Conservation (phyloP, 1,140 invertebrate genomes). For the Nasonia longicornis region DNA sequence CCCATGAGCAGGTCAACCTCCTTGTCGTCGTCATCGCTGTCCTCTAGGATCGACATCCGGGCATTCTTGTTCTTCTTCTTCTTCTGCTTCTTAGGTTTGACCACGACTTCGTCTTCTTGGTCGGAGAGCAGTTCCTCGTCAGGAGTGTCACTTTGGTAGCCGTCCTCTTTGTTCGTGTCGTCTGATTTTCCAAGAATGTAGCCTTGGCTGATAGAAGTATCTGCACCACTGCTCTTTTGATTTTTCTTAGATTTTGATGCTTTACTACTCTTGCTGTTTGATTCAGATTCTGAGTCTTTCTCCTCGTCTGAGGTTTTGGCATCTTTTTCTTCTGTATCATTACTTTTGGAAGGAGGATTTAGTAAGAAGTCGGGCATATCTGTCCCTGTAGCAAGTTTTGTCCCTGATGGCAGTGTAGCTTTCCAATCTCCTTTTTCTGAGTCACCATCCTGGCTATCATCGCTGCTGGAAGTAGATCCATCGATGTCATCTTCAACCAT, state of each 20-base stretch:
- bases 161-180: constrained; percentile 50
- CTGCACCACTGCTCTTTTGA: constrained; percentile 10
- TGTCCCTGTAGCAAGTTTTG: constrained; percentile 55
- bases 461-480: constrained; percentile 51
- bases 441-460: constrained; percentile 50
- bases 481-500: constrained; percentile 74
- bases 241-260: constrained; percentile 40
- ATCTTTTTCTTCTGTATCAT: constrained; percentile 41
- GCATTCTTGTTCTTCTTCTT: constrained; percentile 65
- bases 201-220: constrained; percentile 45
- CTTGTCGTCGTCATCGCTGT: constrained; percentile 59
- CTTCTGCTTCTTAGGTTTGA: constrained; percentile 59
- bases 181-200: constrained; percentile 49
- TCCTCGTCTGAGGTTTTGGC: constrained; percentile 57
- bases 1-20: constrained; percentile 60
- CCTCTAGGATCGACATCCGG: constrained; percentile 52
- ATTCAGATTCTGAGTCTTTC: constrained; percentile 54
- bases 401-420: constrained; percentile 12
- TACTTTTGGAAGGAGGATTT: constrained; percentile 48
- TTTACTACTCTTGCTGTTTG: constrained; percentile 46
- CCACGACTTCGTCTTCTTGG: constrained; percentile 59
- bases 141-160: constrained; percentile 59
- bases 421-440: constrained; percentile 28
- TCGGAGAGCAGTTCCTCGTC: constrained; percentile 65
- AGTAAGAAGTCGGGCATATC: constrained; percentile 62